These are phyloP conservation scores for Semotilus atromaculatus DNA, from an alignment of 2,797 vertebrate genomes.

Conservation along the genomic window DNA sequence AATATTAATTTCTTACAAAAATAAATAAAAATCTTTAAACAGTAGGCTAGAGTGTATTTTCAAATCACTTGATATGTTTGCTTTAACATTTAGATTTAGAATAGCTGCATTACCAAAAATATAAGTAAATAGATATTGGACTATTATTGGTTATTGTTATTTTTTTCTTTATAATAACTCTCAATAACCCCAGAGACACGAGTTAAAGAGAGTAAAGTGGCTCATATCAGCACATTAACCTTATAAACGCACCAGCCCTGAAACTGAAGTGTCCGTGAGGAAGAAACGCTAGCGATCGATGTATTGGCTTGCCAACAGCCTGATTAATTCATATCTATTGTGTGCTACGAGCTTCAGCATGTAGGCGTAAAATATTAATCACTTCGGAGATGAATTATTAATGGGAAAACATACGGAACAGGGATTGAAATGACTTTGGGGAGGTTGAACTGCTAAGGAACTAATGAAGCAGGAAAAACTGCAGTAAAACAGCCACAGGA, in stretches of 20 bases:
- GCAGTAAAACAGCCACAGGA: not conserved
- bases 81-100: not conserved
- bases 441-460: constrained; percentile 7
- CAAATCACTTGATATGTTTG: too few species aligned
- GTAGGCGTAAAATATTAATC: constrained; percentile 76
- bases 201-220: not conserved
- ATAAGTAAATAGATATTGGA: not conserved
- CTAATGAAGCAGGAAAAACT: not conserved
- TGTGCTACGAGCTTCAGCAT: constrained; percentile 74
- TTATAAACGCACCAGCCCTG: not conserved
- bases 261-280: not conserved
- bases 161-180: not conserved
- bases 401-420: constrained; percentile 67
- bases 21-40: not conserved
- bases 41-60: too few species aligned
- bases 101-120: not conserved
- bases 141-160: too few species aligned
- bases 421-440: constrained; percentile 23
- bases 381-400: constrained; percentile 70
- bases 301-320: constrained; percentile 69
- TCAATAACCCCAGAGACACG: not conserved
- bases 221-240: not conserved
- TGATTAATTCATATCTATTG: constrained; percentile 76
- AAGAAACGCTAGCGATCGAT: constrained; percentile 60
- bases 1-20: not conserved